Percentiles rank a stretch among this genome's conserved stretches.
phyloP scores from a whole-genome alignment of 2,113 vertebrate genomes.

The Centropus bengalensis region DNA sequence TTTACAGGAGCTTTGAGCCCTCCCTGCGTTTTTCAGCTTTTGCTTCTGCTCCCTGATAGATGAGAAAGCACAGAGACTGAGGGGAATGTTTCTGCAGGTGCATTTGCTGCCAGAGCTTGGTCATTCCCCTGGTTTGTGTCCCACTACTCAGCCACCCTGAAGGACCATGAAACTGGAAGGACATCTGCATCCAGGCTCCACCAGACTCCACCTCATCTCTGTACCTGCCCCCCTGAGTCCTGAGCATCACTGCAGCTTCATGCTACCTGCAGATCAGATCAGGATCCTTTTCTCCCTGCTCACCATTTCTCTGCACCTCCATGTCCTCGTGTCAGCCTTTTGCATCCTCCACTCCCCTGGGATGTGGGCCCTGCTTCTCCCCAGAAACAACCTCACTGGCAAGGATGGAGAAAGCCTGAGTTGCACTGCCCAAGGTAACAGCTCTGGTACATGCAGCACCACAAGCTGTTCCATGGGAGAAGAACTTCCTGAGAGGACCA shows the following conservation, averaged over 20 bases:
- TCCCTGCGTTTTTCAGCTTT: neutral
- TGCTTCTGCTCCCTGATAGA: neutral
- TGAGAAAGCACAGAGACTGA: fast-evolving
- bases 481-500: neutral
- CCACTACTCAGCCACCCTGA: neutral
- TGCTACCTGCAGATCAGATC: neutral
- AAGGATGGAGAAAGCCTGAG: neutral
- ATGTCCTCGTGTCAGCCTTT: neutral
- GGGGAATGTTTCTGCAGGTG: neutral
- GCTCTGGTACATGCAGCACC: too few species aligned
- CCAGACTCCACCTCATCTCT: too few species aligned
- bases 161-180: neutral
- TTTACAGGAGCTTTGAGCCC: neutral
- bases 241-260: neutral
- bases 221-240: neutral
- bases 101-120: neutral
- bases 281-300: neutral
- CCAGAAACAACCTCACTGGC: fast-evolving
- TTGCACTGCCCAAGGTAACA: neutral
- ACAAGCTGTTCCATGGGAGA: fast-evolving
- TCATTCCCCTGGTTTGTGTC: neutral
- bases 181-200: neutral
- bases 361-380: fast-evolving
- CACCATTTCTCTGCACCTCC: neutral
- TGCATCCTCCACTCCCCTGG: fast-evolving